Evolutionary conservation across 2,797 vertebrate genomes (phyloP).

Genomic region (Ciconia nigra): DNA sequence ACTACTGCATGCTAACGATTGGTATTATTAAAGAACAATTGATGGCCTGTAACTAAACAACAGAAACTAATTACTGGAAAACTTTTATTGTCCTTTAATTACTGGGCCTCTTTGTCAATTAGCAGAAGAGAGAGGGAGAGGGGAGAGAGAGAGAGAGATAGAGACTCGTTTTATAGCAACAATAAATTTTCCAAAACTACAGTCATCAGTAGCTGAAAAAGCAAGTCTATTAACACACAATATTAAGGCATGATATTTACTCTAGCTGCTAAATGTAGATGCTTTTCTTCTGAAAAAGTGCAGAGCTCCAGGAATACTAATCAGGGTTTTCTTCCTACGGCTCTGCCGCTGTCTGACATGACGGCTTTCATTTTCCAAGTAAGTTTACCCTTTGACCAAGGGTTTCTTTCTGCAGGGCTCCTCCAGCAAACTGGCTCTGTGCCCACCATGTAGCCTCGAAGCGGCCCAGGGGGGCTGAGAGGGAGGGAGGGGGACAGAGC

Average conservation of each 20-base stretch:
- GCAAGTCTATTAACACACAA: conserved; percentile 61
- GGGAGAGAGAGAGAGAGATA: background rate
- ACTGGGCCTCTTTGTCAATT: conserved; percentile 82
- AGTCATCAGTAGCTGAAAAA: conserved; percentile 57
- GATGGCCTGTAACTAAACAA: conserved; percentile 89
- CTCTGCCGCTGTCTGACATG: background rate
- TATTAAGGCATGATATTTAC: conserved; percentile 60
- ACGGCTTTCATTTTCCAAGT: background rate
- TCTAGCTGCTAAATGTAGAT: conserved; percentile 50
- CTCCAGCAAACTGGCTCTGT: background rate
- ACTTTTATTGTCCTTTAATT: conserved; percentile 92
- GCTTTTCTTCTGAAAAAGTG: conserved; percentile 28
- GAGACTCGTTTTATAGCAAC: conserved; percentile 50
- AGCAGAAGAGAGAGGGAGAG: conserved; percentile 61
- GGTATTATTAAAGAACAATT: conserved; percentile 96
- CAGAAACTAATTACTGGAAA: conserved; percentile 93
- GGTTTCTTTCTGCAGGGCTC: background rate
- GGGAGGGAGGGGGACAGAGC: background rate
- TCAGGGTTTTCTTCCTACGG: background rate
- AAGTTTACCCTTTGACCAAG: background rate
- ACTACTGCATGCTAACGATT: conserved; percentile 88
- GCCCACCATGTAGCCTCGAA: background rate
- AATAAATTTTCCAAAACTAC: conserved; percentile 62
- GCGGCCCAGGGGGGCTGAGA: background rate
- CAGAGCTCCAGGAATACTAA: conserved; percentile 37